Evolutionary conservation across 92 coral and sea anemone species (phyloP).

Genomic region (Zoanthus solanderi): DNA sequence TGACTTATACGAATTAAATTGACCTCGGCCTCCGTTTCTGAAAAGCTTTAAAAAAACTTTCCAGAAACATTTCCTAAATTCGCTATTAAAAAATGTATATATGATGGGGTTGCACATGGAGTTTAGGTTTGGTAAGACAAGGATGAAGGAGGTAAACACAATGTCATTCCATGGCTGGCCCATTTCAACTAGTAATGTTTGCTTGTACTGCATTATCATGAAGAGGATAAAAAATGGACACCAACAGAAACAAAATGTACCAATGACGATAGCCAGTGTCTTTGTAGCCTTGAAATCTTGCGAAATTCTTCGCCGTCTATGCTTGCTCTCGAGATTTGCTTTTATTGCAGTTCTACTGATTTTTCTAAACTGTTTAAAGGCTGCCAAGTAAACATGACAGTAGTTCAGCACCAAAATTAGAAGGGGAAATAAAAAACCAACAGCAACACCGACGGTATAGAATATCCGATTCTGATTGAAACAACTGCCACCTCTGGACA

Average conservation of each 20-base stretch:
- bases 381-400: slow-evolving; percentile 76
- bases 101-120: slow-evolving; percentile 90
- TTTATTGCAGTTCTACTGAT: slow-evolving; percentile 59
- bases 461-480: slow-evolving; percentile 75
- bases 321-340: neutral
- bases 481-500: slow-evolving; percentile 33
- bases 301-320: slow-evolving; percentile 31
- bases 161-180: slow-evolving; percentile 33
- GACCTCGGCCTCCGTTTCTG: neutral
- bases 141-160: slow-evolving; percentile 47
- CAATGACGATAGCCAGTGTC: slow-evolving; percentile 85
- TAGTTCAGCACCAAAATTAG: slow-evolving; percentile 77
- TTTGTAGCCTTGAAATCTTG: slow-evolving; percentile 92
- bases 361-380: slow-evolving; percentile 87
- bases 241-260: slow-evolving; percentile 92
- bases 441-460: slow-evolving; percentile 88
- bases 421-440: slow-evolving; percentile 84
- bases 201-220: slow-evolving; percentile 71
- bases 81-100: slow-evolving; percentile 90
- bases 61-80: slow-evolving; percentile 84
- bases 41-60: slow-evolving; percentile 62
- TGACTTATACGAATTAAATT: neutral
- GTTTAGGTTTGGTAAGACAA: slow-evolving; percentile 86
- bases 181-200: slow-evolving; percentile 5
- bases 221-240: slow-evolving; percentile 89